phyloP scores from a whole-genome alignment of 2,797 vertebrate species.

The Aselliscus stoliczkanus region DNA sequence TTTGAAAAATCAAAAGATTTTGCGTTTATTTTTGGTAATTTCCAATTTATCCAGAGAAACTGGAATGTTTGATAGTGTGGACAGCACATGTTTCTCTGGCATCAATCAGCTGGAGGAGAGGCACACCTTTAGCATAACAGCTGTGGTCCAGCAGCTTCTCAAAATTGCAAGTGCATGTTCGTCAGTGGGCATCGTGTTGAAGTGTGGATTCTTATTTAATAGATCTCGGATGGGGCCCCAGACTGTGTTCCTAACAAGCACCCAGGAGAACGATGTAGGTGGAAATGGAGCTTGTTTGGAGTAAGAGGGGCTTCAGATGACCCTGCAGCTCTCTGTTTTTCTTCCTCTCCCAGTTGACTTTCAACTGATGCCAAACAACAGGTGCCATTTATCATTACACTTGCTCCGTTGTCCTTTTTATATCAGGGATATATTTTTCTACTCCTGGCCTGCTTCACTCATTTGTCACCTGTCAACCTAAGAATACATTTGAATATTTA shows the following conservation, averaged over 20 bases:
- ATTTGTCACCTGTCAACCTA: background rate
- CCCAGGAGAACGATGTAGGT: too few species aligned
- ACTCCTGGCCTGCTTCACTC: background rate
- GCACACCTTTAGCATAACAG: background rate
- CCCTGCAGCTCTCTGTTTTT: accelerated
- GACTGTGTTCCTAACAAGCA: background rate
- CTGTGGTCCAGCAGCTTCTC: background rate
- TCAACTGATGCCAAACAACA: background rate
- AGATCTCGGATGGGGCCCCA: too few species aligned
- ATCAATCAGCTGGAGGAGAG: background rate
- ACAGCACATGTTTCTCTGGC: background rate
- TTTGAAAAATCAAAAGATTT: background rate
- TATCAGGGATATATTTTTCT: background rate
- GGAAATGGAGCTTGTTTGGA: background rate
- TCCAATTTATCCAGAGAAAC: background rate
- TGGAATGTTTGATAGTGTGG: background rate
- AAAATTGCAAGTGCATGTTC: background rate
- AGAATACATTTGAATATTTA: conserved; percentile 20
- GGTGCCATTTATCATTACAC: background rate
- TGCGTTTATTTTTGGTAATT: background rate
- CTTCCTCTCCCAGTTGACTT: background rate
- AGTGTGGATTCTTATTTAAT: background rate
- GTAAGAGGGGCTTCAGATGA: background rate
- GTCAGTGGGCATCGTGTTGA: background rate
- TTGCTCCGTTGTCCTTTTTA: background rate